Base-by-base conservation (phyloP, 2,888 invertebrate species). In the Euplagia quadripunctaria region DNA sequence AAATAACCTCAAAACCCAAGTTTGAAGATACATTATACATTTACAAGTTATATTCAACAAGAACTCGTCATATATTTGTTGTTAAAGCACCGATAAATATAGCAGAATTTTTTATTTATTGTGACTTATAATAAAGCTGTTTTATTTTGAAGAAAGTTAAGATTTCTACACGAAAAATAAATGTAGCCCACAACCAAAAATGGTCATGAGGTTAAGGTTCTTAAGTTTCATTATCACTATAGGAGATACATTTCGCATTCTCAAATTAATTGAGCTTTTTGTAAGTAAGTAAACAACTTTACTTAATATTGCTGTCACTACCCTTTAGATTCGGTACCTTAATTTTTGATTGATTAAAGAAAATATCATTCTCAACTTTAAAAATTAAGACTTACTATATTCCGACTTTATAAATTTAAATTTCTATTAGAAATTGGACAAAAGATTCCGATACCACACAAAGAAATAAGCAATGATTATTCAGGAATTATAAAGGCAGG, bases 1-100 rank as follows among this genome's bases (percentile, higher is more conserved):
- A 51, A 67, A 55, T 14, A 70, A 78, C 73, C 75, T 74, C 73
- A 73, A 83, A 83, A 78, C 77, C 68, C 58, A 71, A 77, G 73
- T 79, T 66, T 70, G 31, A 76, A 77, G 20, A 72, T 72, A 14
- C 41, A 73, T n/a, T 17, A 17, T 41, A 58, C 20, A 68, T 67
- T 76, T 43, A 58, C 73, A 69, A 68, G 17, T 69, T 67, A 61
- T 73, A 74, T 74, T 82, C 64, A 17, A 16, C 65, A 64, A 79
- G 77, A 82, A 71, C 68, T 71, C 74, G 68, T 69, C n/a, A 55
- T 12, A 55, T 68, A 41, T 68, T 68, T 52, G n/a, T 68, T 68
- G 49, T 68, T 55, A 68, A 68, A 31, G 17, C 3, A 55, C 11
- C 52, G 12, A 71, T 65, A 69, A 70, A 76, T 76, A 76, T 74